A percentile compares a stretch with the other conserved stretches of the same genome.
Evolutionary conservation across 2,797 vertebrate genomes (phyloP).

Genomic region (Micromesistius poutassou): DNA sequence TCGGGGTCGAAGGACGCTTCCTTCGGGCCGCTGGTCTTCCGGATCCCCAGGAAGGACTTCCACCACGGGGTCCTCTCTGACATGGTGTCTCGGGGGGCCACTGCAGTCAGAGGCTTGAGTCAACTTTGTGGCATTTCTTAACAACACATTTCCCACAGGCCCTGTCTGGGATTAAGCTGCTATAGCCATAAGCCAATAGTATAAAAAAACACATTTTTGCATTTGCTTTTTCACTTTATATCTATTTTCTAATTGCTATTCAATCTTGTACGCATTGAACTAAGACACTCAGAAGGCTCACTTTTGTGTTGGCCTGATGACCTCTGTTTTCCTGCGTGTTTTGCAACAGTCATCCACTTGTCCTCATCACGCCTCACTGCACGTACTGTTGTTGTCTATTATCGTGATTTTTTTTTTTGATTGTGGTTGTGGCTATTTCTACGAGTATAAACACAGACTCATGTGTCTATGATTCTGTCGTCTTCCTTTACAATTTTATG

Average conservation of each 20-base stretch:
- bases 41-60: constrained; percentile 85
- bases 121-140: background rate
- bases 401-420: background rate
- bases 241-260: background rate
- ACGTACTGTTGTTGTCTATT: background rate
- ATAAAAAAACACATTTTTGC: background rate
- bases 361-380: background rate
- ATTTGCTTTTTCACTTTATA: background rate
- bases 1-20: constrained; percentile 57
- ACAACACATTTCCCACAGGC: background rate
- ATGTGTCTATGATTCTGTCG: background rate
- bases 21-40: constrained; percentile 55
- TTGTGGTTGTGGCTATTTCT: background rate
- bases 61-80: constrained; percentile 82
- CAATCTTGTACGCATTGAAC: background rate
- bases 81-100: constrained; percentile 59
- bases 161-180: background rate
- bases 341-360: background rate
- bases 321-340: background rate
- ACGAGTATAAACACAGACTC: background rate
- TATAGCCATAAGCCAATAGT: background rate
- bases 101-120: background rate
- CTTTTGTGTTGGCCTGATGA: background rate
- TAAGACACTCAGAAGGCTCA: background rate
- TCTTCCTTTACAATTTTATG: background rate